Evolutionary conservation across 2,888 invertebrate genomes (phyloP), one percentile per base, ranked within the genome.

Genomic region (Zhuqinia jingwanae): DNA sequence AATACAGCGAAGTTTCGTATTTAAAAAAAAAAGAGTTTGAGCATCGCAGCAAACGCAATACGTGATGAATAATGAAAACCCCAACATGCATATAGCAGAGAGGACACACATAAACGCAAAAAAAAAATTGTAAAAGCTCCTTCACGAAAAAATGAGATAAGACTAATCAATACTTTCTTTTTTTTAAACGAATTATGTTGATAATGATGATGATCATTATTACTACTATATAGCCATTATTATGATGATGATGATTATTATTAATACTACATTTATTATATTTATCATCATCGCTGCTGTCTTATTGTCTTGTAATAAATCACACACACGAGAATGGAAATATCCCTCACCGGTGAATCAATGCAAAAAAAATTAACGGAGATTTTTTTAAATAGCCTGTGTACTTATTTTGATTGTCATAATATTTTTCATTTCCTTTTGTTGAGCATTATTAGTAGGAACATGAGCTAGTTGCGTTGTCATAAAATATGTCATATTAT

Each of bases 151-250:
- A 68, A n/a, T n/a, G 68, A 68, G 85, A 85, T 79, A 79, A 79
- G 79, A 85, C 85, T 85, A 85, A 85, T 85, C 79, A 85, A 85
- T 85, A 85, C 85, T 85, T 85, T 85, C 85, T 79, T 85, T 85
- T 85, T 70, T 15, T 22, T 73, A 84, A 73, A 70, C 78, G 84
- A 84, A 84, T 84, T 78, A 80, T 56, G 42, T 42, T 77, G 42
- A 77, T 77, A 36, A 56, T 76, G n/a, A 73, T 17, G 22, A 63
- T 68, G 42, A n/a, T n/a, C 42, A 11, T 27, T 78, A 63, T 78
- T 63, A 78, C 22, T 77, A 20, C 65, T n/a, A n/a, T n/a, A n/a
- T n/a, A 65, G 65, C 68, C 20, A 80, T 80, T 36, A 68, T 68
- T 42, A 10, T 68, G 42, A 68, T 30, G 25, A 82, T 73, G 42